Percentiles rank a stretch among this genome's conserved stretches.
These are phyloP conservation scores for Spodoptera exigua DNA, from an alignment of 2,888 invertebrate species.

Conservation along the genomic window DNA sequence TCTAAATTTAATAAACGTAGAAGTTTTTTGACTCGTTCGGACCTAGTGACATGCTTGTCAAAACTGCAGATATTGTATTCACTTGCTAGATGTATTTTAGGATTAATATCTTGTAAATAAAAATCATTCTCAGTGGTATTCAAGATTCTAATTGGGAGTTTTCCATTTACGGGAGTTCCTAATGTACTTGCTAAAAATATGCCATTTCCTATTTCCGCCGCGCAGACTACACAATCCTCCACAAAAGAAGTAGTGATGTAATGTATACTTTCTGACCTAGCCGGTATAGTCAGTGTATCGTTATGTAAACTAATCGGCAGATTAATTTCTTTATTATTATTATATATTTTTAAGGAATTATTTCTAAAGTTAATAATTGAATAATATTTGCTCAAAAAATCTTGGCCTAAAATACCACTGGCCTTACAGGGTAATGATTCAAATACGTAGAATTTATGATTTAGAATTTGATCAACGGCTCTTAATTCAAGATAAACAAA, in stretches of 20 bases:
- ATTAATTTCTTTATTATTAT: neutral
- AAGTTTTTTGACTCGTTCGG: neutral
- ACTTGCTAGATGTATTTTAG: neutral
- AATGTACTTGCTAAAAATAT: too few relatives aligned
- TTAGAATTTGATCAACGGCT: neutral
- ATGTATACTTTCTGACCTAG: neutral
- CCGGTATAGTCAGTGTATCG: neutral
- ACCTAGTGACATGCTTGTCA: neutral
- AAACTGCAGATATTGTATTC: neutral
- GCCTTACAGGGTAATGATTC: constrained; percentile 7
- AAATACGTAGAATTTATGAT: constrained; percentile 14
- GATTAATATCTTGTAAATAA: constrained; percentile 4
- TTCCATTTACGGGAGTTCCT: too few relatives aligned
- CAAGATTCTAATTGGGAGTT: constrained; percentile 1
- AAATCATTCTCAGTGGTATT: constrained; percentile 11
- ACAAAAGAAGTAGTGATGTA: too few relatives aligned
- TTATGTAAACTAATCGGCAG: neutral
- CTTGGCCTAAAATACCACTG: constrained; percentile 5
- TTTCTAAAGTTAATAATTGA: neutral
- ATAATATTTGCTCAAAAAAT: constrained; percentile 10
- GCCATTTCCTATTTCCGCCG: too few relatives aligned
- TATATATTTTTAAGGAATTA: neutral
- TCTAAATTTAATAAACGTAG: neutral
- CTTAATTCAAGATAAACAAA: constrained; percentile 3
- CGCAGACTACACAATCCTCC: too few relatives aligned